These are phyloP conservation scores for Planococcus citri DNA, from an alignment of 1,140 invertebrate genomes.

Conservation along the genomic window DNA sequence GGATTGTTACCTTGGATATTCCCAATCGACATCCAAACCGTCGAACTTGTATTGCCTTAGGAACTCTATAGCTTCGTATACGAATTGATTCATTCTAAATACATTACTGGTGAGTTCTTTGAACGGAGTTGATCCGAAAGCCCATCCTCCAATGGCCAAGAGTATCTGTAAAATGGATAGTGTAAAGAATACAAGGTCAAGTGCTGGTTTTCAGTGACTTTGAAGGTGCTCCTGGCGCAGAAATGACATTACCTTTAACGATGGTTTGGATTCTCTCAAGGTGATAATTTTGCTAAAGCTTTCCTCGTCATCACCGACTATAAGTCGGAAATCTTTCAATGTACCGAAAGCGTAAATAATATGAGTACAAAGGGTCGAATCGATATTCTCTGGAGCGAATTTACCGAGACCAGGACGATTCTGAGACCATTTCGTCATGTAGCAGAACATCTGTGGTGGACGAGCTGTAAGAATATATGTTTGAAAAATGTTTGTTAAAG, in stretches of 20 bases:
- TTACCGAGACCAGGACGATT: slow-evolving; percentile 73
- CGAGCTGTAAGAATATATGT: slow-evolving; percentile 42
- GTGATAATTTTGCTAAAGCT: slow-evolving; percentile 65
- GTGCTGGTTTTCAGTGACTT: background rate
- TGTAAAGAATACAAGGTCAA: background rate
- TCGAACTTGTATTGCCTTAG: slow-evolving; percentile 83
- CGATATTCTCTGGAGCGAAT: slow-evolving; percentile 77
- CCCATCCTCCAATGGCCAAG: slow-evolving; percentile 88
- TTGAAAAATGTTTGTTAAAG: background rate
- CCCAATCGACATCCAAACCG: slow-evolving; percentile 93
- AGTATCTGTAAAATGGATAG: slow-evolving; percentile 47
- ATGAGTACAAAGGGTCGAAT: slow-evolving; percentile 78
- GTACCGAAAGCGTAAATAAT: slow-evolving; percentile 87
- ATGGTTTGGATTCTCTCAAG: slow-evolving; percentile 76
- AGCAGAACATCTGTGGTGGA: slow-evolving; percentile 76
- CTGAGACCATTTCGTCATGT: slow-evolving; percentile 86
- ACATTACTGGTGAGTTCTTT: slow-evolving; percentile 81
- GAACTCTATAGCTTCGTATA: slow-evolving; percentile 86
- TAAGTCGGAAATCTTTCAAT: slow-evolving; percentile 65
- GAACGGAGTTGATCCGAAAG: slow-evolving; percentile 85
- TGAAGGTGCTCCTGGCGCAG: no score
- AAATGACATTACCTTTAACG: slow-evolving; percentile 63
- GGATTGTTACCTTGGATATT: slow-evolving; percentile 55
- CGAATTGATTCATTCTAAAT: slow-evolving; percentile 88
- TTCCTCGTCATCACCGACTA: slow-evolving; percentile 55